Conservation (phyloP, 53 echinoderm and acorn worm species). For the Holothuria scabra region DNA sequence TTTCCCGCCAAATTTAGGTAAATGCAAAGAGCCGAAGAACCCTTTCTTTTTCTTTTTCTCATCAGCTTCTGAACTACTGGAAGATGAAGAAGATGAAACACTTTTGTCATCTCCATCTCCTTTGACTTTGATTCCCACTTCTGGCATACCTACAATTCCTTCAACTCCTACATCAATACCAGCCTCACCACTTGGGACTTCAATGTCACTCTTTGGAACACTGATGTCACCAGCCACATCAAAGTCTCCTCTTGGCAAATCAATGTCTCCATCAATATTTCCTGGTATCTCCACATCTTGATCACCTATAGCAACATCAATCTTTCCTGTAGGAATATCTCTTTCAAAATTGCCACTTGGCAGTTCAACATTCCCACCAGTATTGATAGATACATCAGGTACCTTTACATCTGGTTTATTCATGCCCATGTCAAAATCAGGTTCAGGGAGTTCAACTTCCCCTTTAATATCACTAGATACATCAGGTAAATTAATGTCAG, state of each 20-base stretch:
- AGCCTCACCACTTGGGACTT: conserved; percentile 9
- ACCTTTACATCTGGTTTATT: neutral
- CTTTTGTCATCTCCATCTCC: neutral
- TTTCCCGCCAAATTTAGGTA: conserved; percentile 57
- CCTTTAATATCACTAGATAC: neutral
- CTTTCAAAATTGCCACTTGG: neutral
- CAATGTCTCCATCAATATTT: neutral
- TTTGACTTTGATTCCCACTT: conserved; percentile 20
- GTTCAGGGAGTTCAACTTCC: neutral
- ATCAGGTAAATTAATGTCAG: neutral
- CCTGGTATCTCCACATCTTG: neutral
- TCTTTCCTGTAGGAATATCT: neutral
- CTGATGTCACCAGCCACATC: neutral
- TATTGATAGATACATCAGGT: neutral
- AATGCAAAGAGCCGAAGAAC: conserved; percentile 65
- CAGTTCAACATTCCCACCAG: neutral
- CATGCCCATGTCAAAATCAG: conserved; percentile 1
- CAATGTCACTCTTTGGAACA: neutral
- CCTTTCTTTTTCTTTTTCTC: conserved; percentile 53
- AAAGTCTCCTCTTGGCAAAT: neutral
- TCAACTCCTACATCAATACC: conserved; percentile 49
- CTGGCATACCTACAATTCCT: conserved; percentile 36
- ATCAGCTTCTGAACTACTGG: conserved; percentile 14
- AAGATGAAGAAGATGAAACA: neutral
- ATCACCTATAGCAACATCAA: neutral